These are phyloP conservation scores for Cervus canadensis DNA, from an alignment of 2,113 vertebrate species.

Conservation along the genomic window DNA sequence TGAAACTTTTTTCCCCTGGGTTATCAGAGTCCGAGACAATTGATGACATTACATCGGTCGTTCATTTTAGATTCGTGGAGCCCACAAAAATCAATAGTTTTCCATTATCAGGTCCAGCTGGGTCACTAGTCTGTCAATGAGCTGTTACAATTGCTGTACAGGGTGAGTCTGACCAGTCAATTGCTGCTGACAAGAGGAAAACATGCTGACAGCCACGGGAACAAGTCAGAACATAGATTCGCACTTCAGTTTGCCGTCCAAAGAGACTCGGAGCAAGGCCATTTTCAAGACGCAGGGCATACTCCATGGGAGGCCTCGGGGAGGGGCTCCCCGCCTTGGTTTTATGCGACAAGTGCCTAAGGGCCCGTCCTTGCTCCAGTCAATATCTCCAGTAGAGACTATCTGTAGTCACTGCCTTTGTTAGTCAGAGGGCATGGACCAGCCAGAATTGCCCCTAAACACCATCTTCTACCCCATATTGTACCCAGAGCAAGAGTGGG, in stretches of 20 bases:
- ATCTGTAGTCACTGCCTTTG: neutral
- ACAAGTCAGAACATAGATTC: slow-evolving; percentile 96
- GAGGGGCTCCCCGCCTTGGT: neutral
- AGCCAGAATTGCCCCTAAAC: neutral
- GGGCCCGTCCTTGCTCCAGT: slow-evolving; percentile 7
- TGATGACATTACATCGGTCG: slow-evolving; percentile 87
- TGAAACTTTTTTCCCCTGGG: slow-evolving; percentile 73
- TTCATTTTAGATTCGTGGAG: slow-evolving; percentile 88
- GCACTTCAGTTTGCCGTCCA: slow-evolving; percentile 87
- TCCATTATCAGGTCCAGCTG: slow-evolving; percentile 96
- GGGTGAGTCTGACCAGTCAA: slow-evolving; percentile 92
- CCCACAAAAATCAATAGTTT: slow-evolving; percentile 97
- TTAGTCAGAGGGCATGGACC: neutral
- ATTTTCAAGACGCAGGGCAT: slow-evolving; percentile 81
- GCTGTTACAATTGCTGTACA: slow-evolving; percentile 91
- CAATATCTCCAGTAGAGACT: neutral
- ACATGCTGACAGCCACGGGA: slow-evolving; percentile 92
- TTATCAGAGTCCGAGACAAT: slow-evolving; percentile 84
- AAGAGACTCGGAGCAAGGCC: slow-evolving; percentile 82
- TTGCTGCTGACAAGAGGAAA: slow-evolving; percentile 96
- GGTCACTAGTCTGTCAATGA: slow-evolving; percentile 99
- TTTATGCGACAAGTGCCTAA: neutral
- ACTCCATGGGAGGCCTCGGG: slow-evolving; percentile 52
- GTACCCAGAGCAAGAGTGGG: neutral
- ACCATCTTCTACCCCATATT: neutral